These are phyloP conservation scores for Reticulitermes lucifugus DNA, from an alignment of 2,888 invertebrate species.

Conservation along the genomic window DNA sequence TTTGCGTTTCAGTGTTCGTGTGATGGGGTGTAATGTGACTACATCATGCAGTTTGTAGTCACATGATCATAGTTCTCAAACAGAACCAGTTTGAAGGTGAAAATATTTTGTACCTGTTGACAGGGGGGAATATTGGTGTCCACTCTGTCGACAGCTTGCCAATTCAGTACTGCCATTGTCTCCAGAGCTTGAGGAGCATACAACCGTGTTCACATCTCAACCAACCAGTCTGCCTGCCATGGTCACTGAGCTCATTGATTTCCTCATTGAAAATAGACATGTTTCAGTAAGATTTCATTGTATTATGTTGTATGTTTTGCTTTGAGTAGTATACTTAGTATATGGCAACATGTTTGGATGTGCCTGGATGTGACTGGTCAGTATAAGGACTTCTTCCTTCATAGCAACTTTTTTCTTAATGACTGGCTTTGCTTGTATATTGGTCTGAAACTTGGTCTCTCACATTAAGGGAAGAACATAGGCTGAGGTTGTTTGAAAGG, in stretches of 20 bases:
- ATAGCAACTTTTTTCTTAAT: neutral
- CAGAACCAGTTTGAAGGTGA: neutral
- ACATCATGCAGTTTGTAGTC: neutral
- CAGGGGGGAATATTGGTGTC: slow-evolving; percentile 93
- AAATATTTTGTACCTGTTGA: slow-evolving; percentile 54
- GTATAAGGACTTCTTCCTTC: neutral
- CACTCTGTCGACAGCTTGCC: slow-evolving; percentile 91
- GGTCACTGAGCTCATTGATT: slow-evolving; percentile 57
- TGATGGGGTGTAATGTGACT: neutral
- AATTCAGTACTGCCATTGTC: slow-evolving; percentile 90
- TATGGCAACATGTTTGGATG: neutral
- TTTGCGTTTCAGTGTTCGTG: too few species aligned
- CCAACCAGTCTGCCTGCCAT: slow-evolving; percentile 62
- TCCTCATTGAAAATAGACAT: slow-evolving; percentile 76
- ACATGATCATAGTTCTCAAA: neutral
- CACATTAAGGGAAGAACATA: too few species aligned
- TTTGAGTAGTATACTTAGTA: neutral
- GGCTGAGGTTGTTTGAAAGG: too few species aligned
- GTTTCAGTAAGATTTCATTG: slow-evolving; percentile 67
- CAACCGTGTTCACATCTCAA: slow-evolving; percentile 73
- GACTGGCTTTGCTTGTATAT: neutral
- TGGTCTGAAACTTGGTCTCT: too few species aligned
- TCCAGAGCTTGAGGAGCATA: slow-evolving; percentile 75
- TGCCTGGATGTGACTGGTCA: neutral
- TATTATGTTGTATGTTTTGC: neutral